Conservation (phyloP, 2,797 vertebrate species). For the Lutjanus argentimaculatus region DNA sequence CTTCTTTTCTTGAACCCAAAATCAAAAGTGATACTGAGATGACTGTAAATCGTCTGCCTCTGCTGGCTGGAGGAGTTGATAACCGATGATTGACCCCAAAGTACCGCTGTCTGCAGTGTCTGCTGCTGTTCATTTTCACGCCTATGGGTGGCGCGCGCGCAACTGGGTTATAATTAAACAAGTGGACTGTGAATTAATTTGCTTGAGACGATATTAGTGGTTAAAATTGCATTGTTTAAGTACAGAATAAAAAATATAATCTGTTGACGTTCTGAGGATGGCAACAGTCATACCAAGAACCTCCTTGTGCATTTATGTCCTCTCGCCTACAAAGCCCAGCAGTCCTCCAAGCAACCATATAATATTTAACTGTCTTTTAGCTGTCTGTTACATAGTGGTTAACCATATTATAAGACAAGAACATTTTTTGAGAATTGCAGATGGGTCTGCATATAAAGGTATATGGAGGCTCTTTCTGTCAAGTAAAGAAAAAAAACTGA, state of each 20-base stretch:
- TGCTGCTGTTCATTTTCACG: neutral
- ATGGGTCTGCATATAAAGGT: neutral
- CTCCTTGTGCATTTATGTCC: neutral
- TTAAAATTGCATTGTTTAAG: neutral
- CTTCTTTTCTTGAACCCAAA: slow-evolving; percentile 13
- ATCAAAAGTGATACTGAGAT: neutral
- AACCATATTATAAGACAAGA: no score
- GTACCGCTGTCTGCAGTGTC: neutral
- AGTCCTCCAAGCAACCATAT: neutral
- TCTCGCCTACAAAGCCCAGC: neutral
- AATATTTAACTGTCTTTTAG: neutral
- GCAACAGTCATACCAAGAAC: neutral
- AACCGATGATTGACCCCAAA: neutral
- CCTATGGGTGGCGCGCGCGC: slow-evolving; percentile 55
- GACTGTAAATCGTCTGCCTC: slow-evolving; percentile 28
- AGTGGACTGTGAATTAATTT: neutral
- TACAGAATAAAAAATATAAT: neutral
- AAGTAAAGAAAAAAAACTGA: neutral
- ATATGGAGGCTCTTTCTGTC: neutral
- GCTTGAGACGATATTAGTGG: neutral
- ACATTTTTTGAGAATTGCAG: neutral
- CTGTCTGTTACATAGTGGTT: neutral
- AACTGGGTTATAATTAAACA: neutral
- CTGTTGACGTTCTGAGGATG: neutral
- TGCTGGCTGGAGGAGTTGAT: slow-evolving; percentile 49